phyloP scores from a whole-genome alignment of 2,113 vertebrate genomes.

The Scytalopus superciliaris region DNA sequence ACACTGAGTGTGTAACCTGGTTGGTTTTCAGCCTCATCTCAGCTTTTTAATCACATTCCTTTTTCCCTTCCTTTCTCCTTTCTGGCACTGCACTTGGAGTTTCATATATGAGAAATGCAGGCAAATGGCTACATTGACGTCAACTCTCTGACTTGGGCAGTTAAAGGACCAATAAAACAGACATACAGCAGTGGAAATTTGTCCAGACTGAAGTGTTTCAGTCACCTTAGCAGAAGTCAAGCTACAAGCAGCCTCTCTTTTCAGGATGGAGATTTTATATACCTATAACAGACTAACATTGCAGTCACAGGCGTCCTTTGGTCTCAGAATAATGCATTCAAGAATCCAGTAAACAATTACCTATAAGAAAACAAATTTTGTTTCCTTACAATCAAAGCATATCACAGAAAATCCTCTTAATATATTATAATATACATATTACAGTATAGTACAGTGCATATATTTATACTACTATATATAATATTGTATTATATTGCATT shows the following conservation, averaged over 20 bases:
- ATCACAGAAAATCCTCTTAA: not conserved
- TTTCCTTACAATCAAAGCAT: not conserved
- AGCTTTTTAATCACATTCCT: not conserved
- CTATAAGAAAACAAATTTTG: not conserved
- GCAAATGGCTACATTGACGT: not conserved
- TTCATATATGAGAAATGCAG: not conserved
- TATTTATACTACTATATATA: too few relatives aligned
- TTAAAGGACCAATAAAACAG: not conserved
- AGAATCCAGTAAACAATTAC: not conserved
- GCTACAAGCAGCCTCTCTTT: not conserved
- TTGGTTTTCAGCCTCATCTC: not conserved
- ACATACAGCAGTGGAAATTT: not conserved
- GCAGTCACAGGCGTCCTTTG: not conserved
- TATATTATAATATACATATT: not conserved
- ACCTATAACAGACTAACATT: not conserved
- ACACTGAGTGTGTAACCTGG: not conserved
- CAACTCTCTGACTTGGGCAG: not conserved
- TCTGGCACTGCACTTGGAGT: not conserved
- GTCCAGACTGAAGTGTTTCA: fast-evolving
- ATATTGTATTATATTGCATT: too few relatives aligned
- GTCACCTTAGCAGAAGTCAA: not conserved
- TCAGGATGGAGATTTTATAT: not conserved
- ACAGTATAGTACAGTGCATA: too few relatives aligned
- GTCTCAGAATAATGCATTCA: not conserved
- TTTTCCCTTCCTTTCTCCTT: not conserved